A percentile compares a stretch with the other conserved stretches of the same genome.
phyloP scores from a whole-genome alignment of 2,113 vertebrate species.

The Leptodactylus fuscus region DNA sequence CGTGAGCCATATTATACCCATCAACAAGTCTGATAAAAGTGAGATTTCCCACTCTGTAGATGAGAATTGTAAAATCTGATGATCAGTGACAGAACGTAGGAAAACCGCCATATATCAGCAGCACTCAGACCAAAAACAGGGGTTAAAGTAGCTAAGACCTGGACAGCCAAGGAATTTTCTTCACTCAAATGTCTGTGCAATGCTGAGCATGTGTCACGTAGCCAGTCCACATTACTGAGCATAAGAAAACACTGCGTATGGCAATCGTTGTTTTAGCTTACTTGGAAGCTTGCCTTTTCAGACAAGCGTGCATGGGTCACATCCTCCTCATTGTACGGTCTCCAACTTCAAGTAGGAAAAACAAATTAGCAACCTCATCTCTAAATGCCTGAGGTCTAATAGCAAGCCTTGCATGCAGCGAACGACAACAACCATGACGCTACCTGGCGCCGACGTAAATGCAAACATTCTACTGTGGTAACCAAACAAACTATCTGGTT shows the following conservation, averaged over 20 bases:
- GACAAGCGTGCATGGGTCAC: conserved; percentile 41
- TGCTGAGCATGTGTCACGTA: conserved; percentile 34
- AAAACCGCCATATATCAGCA: background rate
- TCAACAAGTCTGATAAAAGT: background rate
- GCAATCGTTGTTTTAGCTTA: background rate
- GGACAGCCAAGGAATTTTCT: background rate
- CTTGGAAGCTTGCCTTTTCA: conserved; percentile 17
- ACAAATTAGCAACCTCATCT: conserved; percentile 11
- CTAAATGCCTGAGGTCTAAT: background rate
- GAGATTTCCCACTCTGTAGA: too few species aligned
- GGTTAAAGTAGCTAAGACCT: background rate
- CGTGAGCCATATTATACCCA: too few species aligned
- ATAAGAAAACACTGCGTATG: conserved; percentile 12
- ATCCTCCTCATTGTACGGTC: background rate
- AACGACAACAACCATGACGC: background rate
- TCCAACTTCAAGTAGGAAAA: conserved; percentile 10
- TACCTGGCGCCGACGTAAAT: background rate
- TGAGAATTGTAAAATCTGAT: conserved; percentile 5
- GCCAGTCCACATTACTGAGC: background rate
- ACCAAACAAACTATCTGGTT: background rate
- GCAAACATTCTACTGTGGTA: background rate
- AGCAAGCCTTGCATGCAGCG: background rate
- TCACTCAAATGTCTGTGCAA: background rate
- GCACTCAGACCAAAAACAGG: conserved; percentile 3
- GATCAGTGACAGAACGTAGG: conserved; percentile 2